These are phyloP conservation scores for Ceuthmochares aereus DNA, from an alignment of 2,113 vertebrate species.

Conservation along the genomic window DNA sequence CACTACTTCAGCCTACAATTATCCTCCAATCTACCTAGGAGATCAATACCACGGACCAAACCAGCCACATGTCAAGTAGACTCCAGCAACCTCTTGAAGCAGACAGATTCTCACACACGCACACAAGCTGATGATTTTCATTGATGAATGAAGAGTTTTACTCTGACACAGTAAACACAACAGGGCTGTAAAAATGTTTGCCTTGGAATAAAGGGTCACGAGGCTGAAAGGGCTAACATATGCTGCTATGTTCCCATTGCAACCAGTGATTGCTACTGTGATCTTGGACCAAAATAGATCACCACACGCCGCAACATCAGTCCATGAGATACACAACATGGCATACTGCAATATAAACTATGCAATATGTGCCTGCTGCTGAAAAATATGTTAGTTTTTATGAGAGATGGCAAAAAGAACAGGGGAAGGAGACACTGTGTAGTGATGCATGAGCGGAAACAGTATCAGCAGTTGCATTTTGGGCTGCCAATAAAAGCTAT, in stretches of 20 bases:
- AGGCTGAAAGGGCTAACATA: not conserved
- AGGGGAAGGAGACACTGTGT: not conserved
- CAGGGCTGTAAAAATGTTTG: conserved; percentile 3
- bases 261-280: not conserved
- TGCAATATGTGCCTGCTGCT: not conserved
- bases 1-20: conserved; percentile 59
- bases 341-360: not conserved
- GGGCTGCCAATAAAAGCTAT: not conserved
- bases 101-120: not conserved
- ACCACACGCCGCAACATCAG: not conserved
- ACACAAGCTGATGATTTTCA: not conserved
- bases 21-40: conserved; percentile 37
- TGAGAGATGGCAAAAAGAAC: not conserved
- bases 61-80: conserved; percentile 30
- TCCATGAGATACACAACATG: not conserved
- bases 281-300: not conserved
- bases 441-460: not conserved
- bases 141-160: conserved; percentile 20
- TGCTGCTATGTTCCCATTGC: not conserved
- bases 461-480: not conserved
- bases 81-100: not conserved
- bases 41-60: conserved; percentile 53
- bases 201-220: conserved; percentile 24
- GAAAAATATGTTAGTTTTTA: not conserved
- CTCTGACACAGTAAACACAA: not conserved